Evolutionary conservation across 2,888 invertebrate species (phyloP), one percentile per base, ranked within the genome.

Genomic region (Gonocerus acuteangulatus): DNA sequence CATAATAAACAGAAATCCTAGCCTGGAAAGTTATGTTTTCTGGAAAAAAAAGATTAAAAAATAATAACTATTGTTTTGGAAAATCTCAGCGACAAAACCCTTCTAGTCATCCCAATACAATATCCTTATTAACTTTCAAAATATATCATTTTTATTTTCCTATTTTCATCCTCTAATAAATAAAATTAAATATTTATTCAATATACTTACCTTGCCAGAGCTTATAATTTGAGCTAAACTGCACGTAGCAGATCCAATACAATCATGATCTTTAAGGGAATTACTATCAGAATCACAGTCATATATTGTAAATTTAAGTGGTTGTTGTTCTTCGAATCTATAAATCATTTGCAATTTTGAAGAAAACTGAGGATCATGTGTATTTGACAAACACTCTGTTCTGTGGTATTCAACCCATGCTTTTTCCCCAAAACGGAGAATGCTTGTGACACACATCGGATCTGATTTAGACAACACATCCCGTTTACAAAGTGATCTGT

Each of bases 271-370:
- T 6, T 65, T 57, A 11, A 74, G 66, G 45, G 69, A 70, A 9
- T 68, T 22, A 21, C 71, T 72, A 13, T 69, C 63, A 15, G 70
- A 72, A 65, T 76, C 76, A 56, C 73, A 69, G 67, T 76, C 76
- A 66, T 73, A 75, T 0, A 75, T 71, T 66, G 78, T 77, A 70
- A 82, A 78, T 67, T 74, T 73, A 9, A 82, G 68, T 7, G 76
- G 72, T 69, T 82, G 82, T 58, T 78, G 77, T 67, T 79, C 78
- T 69, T 81, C 80, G 73, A 82, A 82, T 63, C 73, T 74, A 68
- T 80, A 82, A 42, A 76, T 76, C 36, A 81, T 70, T 9, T 75
- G 70, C 67, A 81, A 76, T 70, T 78, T 78, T 16, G 72, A 76
- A 2, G 77, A 76, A 76, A 81, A 79, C 67, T 78, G 74, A 1